A percentile compares a stretch with the other conserved stretches of the same genome.
phyloP scores from a whole-genome alignment of 2,797 vertebrate genomes.

The Chanos chanos region DNA sequence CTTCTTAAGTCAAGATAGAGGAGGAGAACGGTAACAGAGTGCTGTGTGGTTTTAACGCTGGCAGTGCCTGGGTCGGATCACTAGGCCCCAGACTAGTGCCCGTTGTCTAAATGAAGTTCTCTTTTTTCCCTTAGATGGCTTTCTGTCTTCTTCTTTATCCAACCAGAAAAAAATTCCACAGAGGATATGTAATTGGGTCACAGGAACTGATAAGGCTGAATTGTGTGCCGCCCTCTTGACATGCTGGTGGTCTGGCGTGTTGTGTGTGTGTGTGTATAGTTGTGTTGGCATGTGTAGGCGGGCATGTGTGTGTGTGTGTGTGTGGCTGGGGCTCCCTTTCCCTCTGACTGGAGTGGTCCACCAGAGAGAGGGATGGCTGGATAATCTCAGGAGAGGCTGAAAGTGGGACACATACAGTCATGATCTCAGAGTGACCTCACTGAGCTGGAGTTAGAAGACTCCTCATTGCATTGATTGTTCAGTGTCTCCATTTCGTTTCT shows the following conservation, averaged over 20 bases:
- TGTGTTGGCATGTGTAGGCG: not conserved
- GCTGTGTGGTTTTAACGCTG: too few relatives aligned
- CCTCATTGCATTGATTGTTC: too few relatives aligned
- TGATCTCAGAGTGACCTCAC: not conserved
- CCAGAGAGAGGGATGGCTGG: not conserved
- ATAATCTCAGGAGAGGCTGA: not conserved
- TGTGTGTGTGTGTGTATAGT: not conserved
- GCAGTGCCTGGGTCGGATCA: too few relatives aligned
- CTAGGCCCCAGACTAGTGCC: not conserved
- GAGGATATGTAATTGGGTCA: not conserved
- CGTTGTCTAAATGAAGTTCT: not conserved
- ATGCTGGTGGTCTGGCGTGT: not conserved
- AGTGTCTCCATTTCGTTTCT: too few relatives aligned
- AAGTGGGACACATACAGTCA: not conserved
- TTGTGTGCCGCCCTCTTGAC: not conserved
- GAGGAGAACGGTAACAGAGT: not conserved
- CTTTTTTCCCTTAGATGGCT: not conserved
- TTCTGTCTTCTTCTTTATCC: not conserved
- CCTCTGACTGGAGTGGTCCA: not conserved
- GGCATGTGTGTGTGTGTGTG: not conserved
- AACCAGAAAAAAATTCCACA: not conserved
- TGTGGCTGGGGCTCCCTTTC: not conserved
- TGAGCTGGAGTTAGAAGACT: not conserved
- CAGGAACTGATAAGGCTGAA: conserved; percentile 1
- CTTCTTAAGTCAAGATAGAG: not conserved